phyloP scores from a whole-genome alignment of 2,113 vertebrate species.

The Sebastes schlegelii region DNA sequence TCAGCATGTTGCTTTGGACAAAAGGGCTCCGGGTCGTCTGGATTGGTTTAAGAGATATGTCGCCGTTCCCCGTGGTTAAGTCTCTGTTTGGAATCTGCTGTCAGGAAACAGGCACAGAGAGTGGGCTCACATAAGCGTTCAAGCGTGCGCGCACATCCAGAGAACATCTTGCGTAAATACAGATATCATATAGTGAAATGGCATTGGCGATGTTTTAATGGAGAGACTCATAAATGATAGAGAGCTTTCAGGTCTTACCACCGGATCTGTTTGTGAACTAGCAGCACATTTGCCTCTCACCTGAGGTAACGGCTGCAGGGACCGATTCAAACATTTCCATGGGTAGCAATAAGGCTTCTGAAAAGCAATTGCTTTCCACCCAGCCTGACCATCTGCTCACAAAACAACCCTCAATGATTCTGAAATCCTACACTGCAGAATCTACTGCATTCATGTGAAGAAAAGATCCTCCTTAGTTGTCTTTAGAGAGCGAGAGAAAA shows the following conservation, averaged over 20 bases:
- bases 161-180: conserved; percentile 8
- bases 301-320: conserved; percentile 11
- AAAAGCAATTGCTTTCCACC: conserved; percentile 6
- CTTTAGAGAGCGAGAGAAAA: not conserved
- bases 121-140: conserved; percentile 43
- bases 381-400: conserved; percentile 24
- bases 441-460: not conserved
- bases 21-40: conserved; percentile 18
- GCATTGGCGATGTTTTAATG: not conserved
- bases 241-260: not conserved
- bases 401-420: conserved; percentile 5
- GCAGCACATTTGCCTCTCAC: conserved; percentile 13
- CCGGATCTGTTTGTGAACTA: conserved; percentile 41
- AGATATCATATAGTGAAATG: conserved; percentile 24
- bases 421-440: conserved; percentile 10
- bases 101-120: conserved; percentile 33
- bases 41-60: conserved; percentile 50
- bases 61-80: conserved; percentile 33
- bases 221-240: conserved; percentile 9
- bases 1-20: conserved; percentile 43
- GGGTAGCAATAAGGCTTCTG: not conserved
- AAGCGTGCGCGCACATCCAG: conserved; percentile 26
- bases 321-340: conserved; percentile 10
- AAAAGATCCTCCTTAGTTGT: not conserved
- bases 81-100: conserved; percentile 8